Evolutionary conservation across 2,888 invertebrate genomes (phyloP).

Genomic region (Taphrorychus bicolor): DNA sequence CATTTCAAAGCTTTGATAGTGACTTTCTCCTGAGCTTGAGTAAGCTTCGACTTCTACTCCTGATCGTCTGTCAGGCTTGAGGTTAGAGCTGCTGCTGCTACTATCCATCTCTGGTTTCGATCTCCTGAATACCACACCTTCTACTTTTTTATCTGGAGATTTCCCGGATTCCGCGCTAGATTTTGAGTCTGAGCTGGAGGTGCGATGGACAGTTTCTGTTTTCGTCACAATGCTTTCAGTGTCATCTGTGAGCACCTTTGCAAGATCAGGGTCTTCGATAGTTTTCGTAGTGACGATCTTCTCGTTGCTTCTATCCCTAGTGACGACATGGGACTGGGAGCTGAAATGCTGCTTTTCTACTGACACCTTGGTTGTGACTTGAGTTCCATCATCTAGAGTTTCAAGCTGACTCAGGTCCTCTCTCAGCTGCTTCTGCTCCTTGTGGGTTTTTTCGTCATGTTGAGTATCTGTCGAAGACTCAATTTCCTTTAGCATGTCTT

Average conservation of each 20-base stretch:
- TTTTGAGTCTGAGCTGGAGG: slow-evolving; percentile 61
- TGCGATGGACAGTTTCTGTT: slow-evolving; percentile 55
- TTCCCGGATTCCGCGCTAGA: slow-evolving; percentile 59
- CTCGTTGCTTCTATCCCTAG: slow-evolving; percentile 45
- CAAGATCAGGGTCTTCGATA: slow-evolving; percentile 35
- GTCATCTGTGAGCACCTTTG: slow-evolving; percentile 38
- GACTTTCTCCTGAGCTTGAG: slow-evolving; percentile 89
- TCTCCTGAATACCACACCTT: slow-evolving; percentile 57
- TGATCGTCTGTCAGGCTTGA: slow-evolving; percentile 71
- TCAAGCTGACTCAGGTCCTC: slow-evolving; percentile 46
- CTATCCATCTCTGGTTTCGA: slow-evolving; percentile 55
- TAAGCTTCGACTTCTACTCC: slow-evolving; percentile 81
- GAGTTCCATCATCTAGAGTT: slow-evolving; percentile 46
- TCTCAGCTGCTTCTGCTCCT: slow-evolving; percentile 34
- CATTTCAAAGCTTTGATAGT: slow-evolving; percentile 87
- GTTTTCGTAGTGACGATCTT: slow-evolving; percentile 45
- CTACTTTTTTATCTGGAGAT: slow-evolving; percentile 61
- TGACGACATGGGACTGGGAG: slow-evolving; percentile 40
- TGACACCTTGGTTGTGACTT: slow-evolving; percentile 44
- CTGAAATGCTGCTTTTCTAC: slow-evolving; percentile 44
- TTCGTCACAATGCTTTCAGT: slow-evolving; percentile 29
- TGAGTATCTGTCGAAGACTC: slow-evolving; percentile 45
- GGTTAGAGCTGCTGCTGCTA: slow-evolving; percentile 55
- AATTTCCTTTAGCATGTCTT: slow-evolving; percentile 43
- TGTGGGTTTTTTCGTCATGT: slow-evolving; percentile 45